A percentile compares a stretch with the other conserved stretches of the same genome.
These are phyloP conservation scores for Acronicta aceris DNA, from an alignment of 2,888 invertebrate genomes.

Conservation along the genomic window DNA sequence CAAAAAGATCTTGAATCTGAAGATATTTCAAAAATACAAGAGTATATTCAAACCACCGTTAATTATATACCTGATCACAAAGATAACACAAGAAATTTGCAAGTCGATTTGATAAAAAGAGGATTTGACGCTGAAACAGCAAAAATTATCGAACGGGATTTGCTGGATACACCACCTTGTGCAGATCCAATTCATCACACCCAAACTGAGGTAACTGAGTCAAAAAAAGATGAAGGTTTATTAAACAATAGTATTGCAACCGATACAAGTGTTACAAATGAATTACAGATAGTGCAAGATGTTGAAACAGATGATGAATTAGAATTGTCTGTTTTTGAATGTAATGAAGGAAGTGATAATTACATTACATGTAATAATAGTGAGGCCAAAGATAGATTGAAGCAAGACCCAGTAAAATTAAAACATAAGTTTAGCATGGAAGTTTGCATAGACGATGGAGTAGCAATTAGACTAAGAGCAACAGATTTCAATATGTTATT, in stretches of 20 bases:
- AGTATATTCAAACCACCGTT: constrained; percentile 74
- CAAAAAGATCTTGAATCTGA: constrained; percentile 70
- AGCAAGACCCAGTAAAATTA: constrained; percentile 63
- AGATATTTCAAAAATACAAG: constrained; percentile 80
- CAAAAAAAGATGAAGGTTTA: constrained; percentile 46
- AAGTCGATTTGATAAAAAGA: constrained; percentile 78
- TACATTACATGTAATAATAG: constrained; percentile 69
- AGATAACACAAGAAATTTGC: constrained; percentile 68
- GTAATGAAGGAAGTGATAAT: constrained; percentile 75
- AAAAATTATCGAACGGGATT: constrained; percentile 83
- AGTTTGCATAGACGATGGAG: constrained; percentile 79
- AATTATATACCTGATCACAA: constrained; percentile 36
- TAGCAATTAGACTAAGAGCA: constrained; percentile 76
- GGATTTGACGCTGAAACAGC: constrained; percentile 85
- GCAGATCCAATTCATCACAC: constrained; percentile 35
- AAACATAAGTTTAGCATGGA: constrained; percentile 84
- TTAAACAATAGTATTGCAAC: constrained; percentile 56
- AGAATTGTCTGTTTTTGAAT: constrained; percentile 75
- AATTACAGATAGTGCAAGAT: constrained; percentile 64
- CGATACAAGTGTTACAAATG: constrained; percentile 55
- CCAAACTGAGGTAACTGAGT: constrained; percentile 35
- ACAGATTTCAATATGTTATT: constrained; percentile 68
- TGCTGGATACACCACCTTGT: constrained; percentile 72
- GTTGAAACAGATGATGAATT: constrained; percentile 68
- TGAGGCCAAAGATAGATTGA: constrained; percentile 60